Base-by-base conservation (phyloP, 2,797 vertebrate species). In the Odontamblyopus lacepedii region DNA sequence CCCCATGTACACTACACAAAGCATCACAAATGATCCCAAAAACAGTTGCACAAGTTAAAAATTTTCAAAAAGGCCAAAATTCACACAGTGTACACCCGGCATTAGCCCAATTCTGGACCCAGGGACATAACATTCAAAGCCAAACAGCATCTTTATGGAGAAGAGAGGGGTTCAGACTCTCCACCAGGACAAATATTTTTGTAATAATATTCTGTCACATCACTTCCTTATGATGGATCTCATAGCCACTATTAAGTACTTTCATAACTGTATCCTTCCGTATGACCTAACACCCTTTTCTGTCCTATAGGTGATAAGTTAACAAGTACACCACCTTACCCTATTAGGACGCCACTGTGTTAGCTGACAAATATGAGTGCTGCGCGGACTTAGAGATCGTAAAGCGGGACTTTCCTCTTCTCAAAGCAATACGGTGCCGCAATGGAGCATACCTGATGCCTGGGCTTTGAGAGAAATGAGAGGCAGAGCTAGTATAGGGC, bases 391-490 rank as follows among this genome's bases (percentile, higher is more conserved):
- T 82, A 89, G 83, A 79, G 89, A 86, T 90, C 88, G 83, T 86
- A 87, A 82, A 11, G 35, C 67, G 55, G 63, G 78, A 80, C 83
- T 85, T 86, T 91, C 84, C 83, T 88, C 86, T 69, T 69, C 76
- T 89, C 88, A 84, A 85, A 79, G 83, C 87, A 78, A 90, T 87
- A 78, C 76, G 60, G 79, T 81, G 83, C 86, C 81, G 19, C 68
- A 73, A 85, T 91, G 91, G 91, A 91, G 85, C 89, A 90, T 87
- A 85, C 87, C 85, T 90, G 87, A 92, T 89, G 91, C 89, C 91
- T 81, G 85, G 85, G 89, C 90, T 91, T 92, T 92, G 91, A 91
- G 91, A 89, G 83, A 93, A 93, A 93, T 92, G 92, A 92, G 91
- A 94, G 90, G 23, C 83, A 91, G 87, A 92, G 87, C 85, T 81